These are phyloP conservation scores for Sylvicola cinctus DNA, from an alignment of 2,888 invertebrate species.

Conservation along the genomic window DNA sequence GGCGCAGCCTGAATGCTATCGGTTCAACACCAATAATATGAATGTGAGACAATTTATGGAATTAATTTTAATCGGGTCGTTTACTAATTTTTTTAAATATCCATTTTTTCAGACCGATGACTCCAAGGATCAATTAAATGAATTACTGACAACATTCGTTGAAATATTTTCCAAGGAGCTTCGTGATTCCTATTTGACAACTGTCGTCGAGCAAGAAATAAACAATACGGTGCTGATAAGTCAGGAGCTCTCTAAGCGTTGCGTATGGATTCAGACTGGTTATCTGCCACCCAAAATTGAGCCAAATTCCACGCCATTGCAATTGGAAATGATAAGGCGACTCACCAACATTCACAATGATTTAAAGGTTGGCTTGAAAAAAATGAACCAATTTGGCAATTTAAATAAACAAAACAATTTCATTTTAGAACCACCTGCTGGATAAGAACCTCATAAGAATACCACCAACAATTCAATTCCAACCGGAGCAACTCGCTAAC, in stretches of 20 bases:
- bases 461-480: slow-evolving; percentile 22
- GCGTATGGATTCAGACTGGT: slow-evolving; percentile 58
- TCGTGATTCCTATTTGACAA: slow-evolving; percentile 59
- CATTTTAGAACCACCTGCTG: slow-evolving; percentile 40
- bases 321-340: slow-evolving; percentile 44
- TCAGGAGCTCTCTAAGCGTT: slow-evolving; percentile 54
- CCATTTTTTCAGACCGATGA: slow-evolving; percentile 11
- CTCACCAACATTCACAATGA: slow-evolving; percentile 50
- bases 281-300: slow-evolving; percentile 29
- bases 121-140: slow-evolving; percentile 29
- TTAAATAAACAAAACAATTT: not conserved
- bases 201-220: slow-evolving; percentile 65
- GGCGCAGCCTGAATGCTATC: slow-evolving; percentile 55
- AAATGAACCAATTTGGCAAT: not conserved
- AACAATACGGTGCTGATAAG: slow-evolving; percentile 65
- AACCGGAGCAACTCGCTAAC: slow-evolving; percentile 22
- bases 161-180: slow-evolving; percentile 53
- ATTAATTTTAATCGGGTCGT: not conserved
- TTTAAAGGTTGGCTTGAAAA: slow-evolving; percentile 34
- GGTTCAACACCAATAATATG: slow-evolving; percentile 31
- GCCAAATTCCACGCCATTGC: slow-evolving; percentile 32
- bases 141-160: slow-evolving; percentile 45
- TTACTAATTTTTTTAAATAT: not conserved
- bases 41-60: not conserved
- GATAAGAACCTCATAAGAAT: slow-evolving; percentile 51